These are phyloP conservation scores for Bos taurus DNA, from an alignment of 2,113 vertebrate genomes.

Conservation along the genomic window DNA sequence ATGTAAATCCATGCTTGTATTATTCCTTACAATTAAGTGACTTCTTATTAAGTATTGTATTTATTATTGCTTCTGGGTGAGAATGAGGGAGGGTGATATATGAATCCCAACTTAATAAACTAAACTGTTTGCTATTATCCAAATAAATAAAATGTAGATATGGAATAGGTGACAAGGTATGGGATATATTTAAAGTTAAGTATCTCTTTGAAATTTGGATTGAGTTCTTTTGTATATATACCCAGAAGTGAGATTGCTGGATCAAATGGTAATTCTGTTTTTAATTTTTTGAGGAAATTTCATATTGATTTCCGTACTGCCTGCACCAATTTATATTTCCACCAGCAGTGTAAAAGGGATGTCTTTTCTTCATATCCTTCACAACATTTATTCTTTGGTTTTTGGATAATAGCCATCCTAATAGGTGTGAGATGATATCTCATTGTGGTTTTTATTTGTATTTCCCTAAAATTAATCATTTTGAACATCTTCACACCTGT, in stretches of 20 bases:
- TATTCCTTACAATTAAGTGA: background rate
- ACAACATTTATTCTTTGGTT: background rate
- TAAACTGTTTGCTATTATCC: background rate
- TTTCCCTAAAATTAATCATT: background rate
- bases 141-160: background rate
- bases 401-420: background rate
- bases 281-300: background rate
- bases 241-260: background rate
- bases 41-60: background rate
- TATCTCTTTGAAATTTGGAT: background rate
- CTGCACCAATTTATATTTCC: background rate
- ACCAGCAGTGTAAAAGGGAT: background rate
- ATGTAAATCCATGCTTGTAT: background rate
- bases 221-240: background rate
- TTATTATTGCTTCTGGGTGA: background rate
- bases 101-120: background rate
- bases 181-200: background rate
- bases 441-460: background rate
- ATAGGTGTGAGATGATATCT: background rate
- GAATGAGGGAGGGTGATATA: background rate
- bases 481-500: background rate
- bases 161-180: background rate
- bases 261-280: background rate
- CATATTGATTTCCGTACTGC: background rate
- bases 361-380: background rate